phyloP scores from a whole-genome alignment of 2,797 vertebrate genomes.

The Australoheros facetus region DNA sequence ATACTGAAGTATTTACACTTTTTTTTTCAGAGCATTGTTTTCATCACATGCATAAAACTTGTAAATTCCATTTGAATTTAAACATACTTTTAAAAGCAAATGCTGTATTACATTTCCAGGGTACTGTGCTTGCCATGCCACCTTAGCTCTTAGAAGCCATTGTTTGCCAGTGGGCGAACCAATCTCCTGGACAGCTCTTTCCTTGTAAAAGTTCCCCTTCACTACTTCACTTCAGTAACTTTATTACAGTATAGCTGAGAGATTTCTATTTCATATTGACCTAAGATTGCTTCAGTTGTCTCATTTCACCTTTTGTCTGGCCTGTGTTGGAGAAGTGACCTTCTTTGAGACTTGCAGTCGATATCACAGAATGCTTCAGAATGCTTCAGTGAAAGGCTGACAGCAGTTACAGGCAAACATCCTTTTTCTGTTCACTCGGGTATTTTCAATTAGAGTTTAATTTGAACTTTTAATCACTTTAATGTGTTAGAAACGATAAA shows the following conservation, averaged over 20 bases:
- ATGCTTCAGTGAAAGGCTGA: conserved; percentile 70
- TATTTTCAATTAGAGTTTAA: conserved; percentile 87
- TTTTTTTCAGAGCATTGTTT: neutral
- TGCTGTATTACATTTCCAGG: conserved; percentile 19
- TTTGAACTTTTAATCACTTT: conserved; percentile 71
- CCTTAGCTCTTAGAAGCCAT: conserved; percentile 58
- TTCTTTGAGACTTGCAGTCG: conserved; percentile 90
- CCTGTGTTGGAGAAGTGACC: conserved; percentile 93
- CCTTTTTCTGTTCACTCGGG: conserved; percentile 74
- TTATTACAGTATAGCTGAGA: conserved; percentile 95
- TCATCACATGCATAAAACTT: neutral
- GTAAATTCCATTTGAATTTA: conserved; percentile 5
- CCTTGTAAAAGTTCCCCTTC: conserved; percentile 90
- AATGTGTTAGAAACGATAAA: conserved; percentile 60
- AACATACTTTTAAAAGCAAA: conserved; percentile 17
- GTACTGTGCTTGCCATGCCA: conserved; percentile 35
- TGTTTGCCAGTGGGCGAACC: conserved; percentile 80
- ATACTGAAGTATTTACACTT: neutral
- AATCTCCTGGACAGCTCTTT: conserved; percentile 85
- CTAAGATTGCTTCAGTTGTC: conserved; percentile 98
- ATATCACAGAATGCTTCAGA: conserved; percentile 86
- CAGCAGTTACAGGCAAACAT: conserved; percentile 72
- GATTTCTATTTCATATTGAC: conserved; percentile 98
- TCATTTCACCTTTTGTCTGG: conserved; percentile 96
- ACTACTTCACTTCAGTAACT: conserved; percentile 95